Evolutionary conservation across 2,113 vertebrate genomes (phyloP).

Genomic region (Eulemur macaco): DNA sequence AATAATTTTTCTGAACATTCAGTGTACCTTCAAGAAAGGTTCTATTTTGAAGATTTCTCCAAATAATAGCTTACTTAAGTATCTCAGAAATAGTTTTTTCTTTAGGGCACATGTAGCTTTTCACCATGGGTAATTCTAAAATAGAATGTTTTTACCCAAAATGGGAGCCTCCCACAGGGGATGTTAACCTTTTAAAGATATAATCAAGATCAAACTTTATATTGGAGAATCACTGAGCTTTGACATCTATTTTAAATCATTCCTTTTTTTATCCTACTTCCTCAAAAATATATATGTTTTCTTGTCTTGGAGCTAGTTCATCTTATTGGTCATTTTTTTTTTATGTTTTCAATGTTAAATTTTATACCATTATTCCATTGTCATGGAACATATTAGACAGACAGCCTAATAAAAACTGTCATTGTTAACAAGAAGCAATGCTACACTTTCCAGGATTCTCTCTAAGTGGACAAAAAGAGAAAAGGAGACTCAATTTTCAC

Average conservation of each 20-base stretch:
- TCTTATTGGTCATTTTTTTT: background rate
- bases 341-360: background rate
- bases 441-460: background rate
- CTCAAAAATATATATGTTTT: background rate
- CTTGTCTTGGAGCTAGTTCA: background rate
- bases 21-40: constrained; percentile 61
- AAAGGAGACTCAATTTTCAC: background rate
- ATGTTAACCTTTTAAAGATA: constrained; percentile 61
- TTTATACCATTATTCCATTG: background rate
- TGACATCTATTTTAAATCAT: constrained; percentile 44
- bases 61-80: constrained; percentile 75
- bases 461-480: background rate
- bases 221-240: background rate
- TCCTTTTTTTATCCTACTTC: background rate
- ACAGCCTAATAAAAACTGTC: background rate
- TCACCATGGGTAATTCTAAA: constrained; percentile 58
- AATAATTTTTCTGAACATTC: constrained; percentile 74
- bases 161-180: background rate
- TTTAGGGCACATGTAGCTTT: background rate
- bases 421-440: background rate
- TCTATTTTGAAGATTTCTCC: constrained; percentile 74
- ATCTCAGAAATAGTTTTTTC: constrained; percentile 29
- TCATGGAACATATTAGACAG: background rate
- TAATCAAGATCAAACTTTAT: constrained; percentile 43
- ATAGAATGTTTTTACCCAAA: constrained; percentile 40